phyloP scores from a whole-genome alignment of 2,113 vertebrate genomes.

The Corythaeola cristata region DNA sequence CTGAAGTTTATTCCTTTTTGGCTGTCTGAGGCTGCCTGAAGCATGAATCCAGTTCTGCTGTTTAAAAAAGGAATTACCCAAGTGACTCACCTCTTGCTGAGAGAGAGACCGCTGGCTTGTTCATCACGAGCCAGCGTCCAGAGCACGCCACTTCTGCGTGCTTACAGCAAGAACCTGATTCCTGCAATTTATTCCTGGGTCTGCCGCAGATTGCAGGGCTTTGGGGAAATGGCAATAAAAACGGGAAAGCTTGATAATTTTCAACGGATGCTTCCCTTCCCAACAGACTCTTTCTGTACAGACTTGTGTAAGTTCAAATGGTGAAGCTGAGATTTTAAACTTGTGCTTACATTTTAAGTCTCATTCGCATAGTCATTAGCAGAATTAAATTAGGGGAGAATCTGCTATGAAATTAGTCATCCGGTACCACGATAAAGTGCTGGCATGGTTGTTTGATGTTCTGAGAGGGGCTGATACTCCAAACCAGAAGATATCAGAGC shows the following conservation, averaged over 20 bases:
- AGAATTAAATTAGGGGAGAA: neutral
- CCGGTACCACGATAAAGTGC: neutral
- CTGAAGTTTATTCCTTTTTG: neutral
- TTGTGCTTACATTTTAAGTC: neutral
- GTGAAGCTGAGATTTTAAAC: neutral
- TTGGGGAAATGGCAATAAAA: neutral
- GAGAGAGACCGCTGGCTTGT: neutral
- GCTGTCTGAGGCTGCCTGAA: neutral
- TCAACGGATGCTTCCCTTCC: neutral
- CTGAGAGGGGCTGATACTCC: neutral
- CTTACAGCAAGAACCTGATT: neutral
- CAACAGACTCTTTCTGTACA: neutral
- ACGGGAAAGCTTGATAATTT: neutral
- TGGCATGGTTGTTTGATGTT: neutral
- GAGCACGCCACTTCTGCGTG: fast-evolving
- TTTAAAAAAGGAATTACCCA: neutral
- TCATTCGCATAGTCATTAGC: neutral
- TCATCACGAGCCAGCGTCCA: neutral
- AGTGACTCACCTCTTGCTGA: neutral
- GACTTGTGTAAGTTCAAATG: neutral
- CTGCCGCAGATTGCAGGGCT: neutral
- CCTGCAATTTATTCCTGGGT: neutral
- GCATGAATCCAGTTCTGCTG: neutral
- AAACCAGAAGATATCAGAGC: neutral
- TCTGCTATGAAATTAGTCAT: neutral